Evolutionary conservation across 2,113 vertebrate species (phyloP), one percentile per base, ranked within the genome.

Genomic region (Crotalus viridis): DNA sequence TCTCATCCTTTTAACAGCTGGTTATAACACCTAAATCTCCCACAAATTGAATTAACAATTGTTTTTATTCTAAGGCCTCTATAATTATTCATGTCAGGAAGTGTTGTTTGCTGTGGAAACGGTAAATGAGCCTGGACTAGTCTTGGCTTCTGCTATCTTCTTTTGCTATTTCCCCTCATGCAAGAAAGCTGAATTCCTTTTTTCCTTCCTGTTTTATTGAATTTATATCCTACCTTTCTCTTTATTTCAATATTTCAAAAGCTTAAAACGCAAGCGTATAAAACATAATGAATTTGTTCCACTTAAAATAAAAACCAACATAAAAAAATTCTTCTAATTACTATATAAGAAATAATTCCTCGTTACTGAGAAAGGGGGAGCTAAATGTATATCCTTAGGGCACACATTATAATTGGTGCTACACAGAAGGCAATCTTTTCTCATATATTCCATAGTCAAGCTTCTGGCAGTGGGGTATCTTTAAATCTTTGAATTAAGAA

Each of bases 1-100:
- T 89, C 74, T 43, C 91, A 89, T 33, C n/a, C 48, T 43, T 85
- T 91, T 92, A 91, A 91, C 90, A 94, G 87, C 88, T 87, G 74
- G 59, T 89, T 93, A 22, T 93, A 56, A 64, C 93, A 87, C 91
- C 91, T 90, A 92, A 94, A 56, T 69, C 93, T 90, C 51, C 88
- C 88, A 86, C 57, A 87, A 90, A 92, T 57, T 55, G 52, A 92
- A 81, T 89, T 94, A 92, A 94, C 52, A 55, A 59, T 91, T 90
- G 81, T 87, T 92, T 93, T 69, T 55, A 57, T 91, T 92, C 91
- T 51, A 69, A 85, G 39, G 56, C 43, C 81, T 85, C 54, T 74
- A 21, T 90, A 94, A 87, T 90, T 86, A 69, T 55, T 90, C 81
- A 92, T 51, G 74, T 39, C 17, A n/a, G 91, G 93, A 46, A 87